Evolutionary conservation across 1,140 invertebrate genomes (phyloP).

Genomic region (Pararge aegeria): DNA sequence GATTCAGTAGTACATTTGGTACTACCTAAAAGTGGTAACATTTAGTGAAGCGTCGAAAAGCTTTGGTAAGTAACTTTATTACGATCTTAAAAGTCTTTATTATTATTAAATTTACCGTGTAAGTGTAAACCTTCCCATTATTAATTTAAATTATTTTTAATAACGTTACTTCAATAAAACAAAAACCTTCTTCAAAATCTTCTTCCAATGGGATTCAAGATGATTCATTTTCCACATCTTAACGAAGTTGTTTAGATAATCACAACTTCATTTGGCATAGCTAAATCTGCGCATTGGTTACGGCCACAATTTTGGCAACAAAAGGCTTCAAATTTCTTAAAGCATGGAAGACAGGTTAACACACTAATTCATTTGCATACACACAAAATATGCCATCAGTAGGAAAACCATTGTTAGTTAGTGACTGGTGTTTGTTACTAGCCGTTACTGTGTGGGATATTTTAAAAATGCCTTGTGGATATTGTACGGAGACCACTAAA

Average conservation of each 20-base stretch:
- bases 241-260: neutral
- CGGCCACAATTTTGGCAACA: constrained; percentile 37
- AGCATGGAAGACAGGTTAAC: constrained; percentile 54
- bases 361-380: constrained; percentile 66
- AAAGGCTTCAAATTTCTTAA: constrained; percentile 45
- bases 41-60: too few species aligned
- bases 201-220: too few species aligned
- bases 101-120: too few species aligned
- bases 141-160: too few species aligned
- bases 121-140: too few species aligned
- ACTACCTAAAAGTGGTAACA: too few species aligned
- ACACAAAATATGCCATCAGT: constrained; percentile 39
- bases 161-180: too few species aligned
- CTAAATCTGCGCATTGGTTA: constrained; percentile 30
- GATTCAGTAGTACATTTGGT: too few species aligned
- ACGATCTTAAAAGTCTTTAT: too few species aligned
- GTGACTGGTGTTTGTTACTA: constrained; percentile 23
- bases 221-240: too few species aligned
- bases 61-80: too few species aligned
- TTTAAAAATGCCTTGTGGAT: constrained; percentile 67
- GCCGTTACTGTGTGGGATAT: constrained; percentile 23
- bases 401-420: constrained; percentile 35
- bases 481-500: constrained; percentile 59
- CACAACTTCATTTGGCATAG: constrained; percentile 8
- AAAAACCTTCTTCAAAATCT: too few species aligned